Evolutionary conservation across 2,797 vertebrate genomes (phyloP).

Genomic region (Pseudochaenichthys georgianus): DNA sequence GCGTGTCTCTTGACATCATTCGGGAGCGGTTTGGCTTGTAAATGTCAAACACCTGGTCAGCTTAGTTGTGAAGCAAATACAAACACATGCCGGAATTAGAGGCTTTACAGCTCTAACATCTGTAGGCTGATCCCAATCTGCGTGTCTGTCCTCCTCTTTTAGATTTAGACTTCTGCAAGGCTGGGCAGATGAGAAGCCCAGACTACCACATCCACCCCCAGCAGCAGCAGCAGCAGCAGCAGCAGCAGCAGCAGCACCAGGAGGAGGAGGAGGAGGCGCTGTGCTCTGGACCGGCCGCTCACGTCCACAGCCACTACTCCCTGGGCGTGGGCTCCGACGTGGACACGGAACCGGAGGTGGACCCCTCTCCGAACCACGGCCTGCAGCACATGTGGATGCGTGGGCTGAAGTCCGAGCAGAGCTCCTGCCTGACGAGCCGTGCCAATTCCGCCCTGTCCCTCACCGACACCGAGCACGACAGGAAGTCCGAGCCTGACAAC

Average conservation of each 20-base stretch:
- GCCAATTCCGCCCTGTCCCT: slow-evolving; percentile 97
- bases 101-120: slow-evolving; percentile 32
- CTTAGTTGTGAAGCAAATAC: slow-evolving; percentile 60
- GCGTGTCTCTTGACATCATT: slow-evolving; percentile 61
- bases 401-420: slow-evolving; percentile 95
- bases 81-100: slow-evolving; percentile 48
- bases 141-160: slow-evolving; percentile 34
- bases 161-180: slow-evolving; percentile 95
- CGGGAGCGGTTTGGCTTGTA: slow-evolving; percentile 58
- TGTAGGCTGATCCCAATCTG: slow-evolving; percentile 34
- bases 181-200: slow-evolving; percentile 88
- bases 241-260: slow-evolving; percentile 66
- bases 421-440: slow-evolving; percentile 95
- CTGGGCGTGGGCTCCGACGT: slow-evolving; percentile 92
- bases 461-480: slow-evolving; percentile 97
- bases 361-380: slow-evolving; percentile 91
- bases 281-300: slow-evolving; percentile 76
- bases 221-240: slow-evolving; percentile 68
- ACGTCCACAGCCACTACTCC: slow-evolving; percentile 87
- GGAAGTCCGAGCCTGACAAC: slow-evolving; percentile 96
- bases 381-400: slow-evolving; percentile 96
- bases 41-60: slow-evolving; percentile 67
- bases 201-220: slow-evolving; percentile 85
- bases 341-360: slow-evolving; percentile 94
- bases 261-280: slow-evolving; percentile 85